Conservation (phyloP, 2,113 vertebrate species). For the Suncus etruscus region DNA sequence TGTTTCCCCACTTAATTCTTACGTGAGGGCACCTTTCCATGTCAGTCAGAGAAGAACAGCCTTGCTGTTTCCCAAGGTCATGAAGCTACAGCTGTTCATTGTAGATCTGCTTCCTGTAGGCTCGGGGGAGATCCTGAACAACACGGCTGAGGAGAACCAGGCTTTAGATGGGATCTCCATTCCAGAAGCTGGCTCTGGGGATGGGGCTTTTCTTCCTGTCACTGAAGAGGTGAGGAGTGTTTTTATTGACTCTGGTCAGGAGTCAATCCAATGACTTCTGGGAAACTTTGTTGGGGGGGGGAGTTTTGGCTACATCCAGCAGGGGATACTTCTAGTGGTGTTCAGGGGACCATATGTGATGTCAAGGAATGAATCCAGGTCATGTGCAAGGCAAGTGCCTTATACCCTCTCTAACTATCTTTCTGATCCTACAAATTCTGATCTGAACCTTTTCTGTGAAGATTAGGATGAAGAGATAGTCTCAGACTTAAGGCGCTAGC, state of each 20-base stretch:
- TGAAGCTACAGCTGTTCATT: neutral
- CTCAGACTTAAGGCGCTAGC: too few species aligned
- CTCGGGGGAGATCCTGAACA: slow-evolving; percentile 72
- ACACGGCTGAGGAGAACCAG: slow-evolving; percentile 44
- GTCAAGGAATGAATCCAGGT: too few species aligned
- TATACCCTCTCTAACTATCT: too few species aligned
- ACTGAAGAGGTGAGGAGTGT: slow-evolving; percentile 80
- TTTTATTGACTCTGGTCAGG: neutral
- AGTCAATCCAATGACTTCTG: neutral
- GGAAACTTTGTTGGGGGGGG: neutral
- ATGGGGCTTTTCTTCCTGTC: slow-evolving; percentile 24
- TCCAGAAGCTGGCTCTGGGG: slow-evolving; percentile 78
- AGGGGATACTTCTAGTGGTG: too few species aligned
- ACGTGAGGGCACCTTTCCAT: neutral
- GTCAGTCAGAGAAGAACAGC: neutral
- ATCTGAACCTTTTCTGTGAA: neutral
- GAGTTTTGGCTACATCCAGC: too few species aligned
- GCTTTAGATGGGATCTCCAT: slow-evolving; percentile 3
- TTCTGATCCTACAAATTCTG: neutral
- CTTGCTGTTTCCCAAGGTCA: neutral
- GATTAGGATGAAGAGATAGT: too few species aligned
- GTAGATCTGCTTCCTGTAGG: slow-evolving; percentile 63
- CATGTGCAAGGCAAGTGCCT: too few species aligned
- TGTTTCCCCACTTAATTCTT: neutral
- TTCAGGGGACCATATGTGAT: too few species aligned